Conservation (phyloP, 2,797 vertebrate species). For the Lithobates pipiens region DNA sequence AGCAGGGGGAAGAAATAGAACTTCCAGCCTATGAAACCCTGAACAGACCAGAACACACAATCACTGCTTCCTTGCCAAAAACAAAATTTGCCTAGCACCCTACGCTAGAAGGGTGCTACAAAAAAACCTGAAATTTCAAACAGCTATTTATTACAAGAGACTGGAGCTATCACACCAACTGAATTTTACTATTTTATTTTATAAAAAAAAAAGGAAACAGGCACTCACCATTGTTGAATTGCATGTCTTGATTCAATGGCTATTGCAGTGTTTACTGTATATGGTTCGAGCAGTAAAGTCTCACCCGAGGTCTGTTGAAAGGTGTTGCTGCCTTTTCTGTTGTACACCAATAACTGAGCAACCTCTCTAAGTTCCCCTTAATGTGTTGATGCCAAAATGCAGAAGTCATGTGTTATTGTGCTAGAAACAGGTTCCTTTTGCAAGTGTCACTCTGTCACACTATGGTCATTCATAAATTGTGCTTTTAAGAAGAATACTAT, state of each 20-base stretch:
- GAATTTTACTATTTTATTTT: not conserved
- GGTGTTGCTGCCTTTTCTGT: not conserved
- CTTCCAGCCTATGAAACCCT: no score
- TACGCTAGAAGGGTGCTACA: no score
- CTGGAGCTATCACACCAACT: not conserved
- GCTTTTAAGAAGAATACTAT: not conserved
- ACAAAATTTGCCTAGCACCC: no score
- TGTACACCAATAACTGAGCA: not conserved
- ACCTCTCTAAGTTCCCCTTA: not conserved
- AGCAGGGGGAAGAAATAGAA: no score
- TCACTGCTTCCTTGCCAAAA: no score
- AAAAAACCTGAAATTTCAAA: no score
- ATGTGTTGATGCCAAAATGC: not conserved
- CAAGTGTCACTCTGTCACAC: not conserved
- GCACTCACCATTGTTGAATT: conserved; percentile 18
- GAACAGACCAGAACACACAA: no score
- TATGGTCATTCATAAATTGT: not conserved
- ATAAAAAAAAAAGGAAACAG: not conserved
- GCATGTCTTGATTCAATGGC: conserved; percentile 6
- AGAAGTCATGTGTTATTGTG: not conserved
- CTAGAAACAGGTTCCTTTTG: not conserved
- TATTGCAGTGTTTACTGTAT: not conserved
- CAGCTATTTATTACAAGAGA: no score
- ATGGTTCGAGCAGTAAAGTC: not conserved
- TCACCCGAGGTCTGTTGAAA: not conserved